Conservation (phyloP, 2,113 vertebrate species). For the Ciconia stormi region DNA sequence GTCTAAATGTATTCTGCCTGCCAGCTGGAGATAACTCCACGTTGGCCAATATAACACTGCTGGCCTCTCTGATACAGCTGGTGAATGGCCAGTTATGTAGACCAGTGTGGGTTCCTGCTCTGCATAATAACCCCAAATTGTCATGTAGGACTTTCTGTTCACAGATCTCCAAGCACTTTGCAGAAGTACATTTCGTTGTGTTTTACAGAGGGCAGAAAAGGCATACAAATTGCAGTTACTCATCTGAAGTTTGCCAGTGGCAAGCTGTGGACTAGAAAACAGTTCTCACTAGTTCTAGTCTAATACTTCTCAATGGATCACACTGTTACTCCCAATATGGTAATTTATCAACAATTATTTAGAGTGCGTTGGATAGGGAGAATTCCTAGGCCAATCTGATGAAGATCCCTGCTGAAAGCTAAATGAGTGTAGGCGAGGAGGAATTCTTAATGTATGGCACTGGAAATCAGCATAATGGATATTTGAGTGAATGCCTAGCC, state of each 20-base stretch:
- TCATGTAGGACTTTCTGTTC: not conserved
- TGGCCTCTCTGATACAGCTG: not conserved
- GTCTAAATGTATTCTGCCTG: not conserved
- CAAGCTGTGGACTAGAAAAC: not conserved
- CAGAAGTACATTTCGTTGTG: not conserved
- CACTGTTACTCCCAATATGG: not conserved
- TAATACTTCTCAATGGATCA: not conserved
- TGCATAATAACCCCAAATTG: not conserved
- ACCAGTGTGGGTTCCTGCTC: not conserved
- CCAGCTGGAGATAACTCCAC: not conserved
- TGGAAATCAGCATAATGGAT: not conserved
- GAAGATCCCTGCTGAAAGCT: not conserved
- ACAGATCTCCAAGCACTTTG: not conserved
- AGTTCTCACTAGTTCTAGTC: not conserved
- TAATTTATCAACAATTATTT: not conserved
- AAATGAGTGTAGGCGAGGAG: not conserved
- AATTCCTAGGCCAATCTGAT: not conserved
- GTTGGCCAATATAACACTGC: not conserved
- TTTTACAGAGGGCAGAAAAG: not conserved
- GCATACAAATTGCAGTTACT: not conserved
- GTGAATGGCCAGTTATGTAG: not conserved
- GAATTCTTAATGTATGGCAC: not conserved
- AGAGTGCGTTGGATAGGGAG: not conserved
- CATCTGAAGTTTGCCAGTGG: not conserved
- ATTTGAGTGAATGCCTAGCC: not conserved